Evolutionary conservation across 1,140 invertebrate species (phyloP), one percentile per base, ranked within the genome.

Genomic region (Pomacea maculata): DNA sequence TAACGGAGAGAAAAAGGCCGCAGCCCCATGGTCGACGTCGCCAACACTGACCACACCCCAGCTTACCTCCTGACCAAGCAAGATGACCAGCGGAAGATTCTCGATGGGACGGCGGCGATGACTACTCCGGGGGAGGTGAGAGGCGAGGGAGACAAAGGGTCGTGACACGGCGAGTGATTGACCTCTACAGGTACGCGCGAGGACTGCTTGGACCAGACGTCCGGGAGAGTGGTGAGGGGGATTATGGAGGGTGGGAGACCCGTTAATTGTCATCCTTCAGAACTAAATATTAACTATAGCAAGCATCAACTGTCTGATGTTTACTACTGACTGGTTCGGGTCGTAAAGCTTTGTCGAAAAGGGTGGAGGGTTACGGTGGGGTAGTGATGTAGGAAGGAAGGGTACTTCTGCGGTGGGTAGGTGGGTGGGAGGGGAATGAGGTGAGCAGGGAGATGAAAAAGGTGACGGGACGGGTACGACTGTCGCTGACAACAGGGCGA

Each of bases 241-340:
- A 19, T 5, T 12, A 52, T 15, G 21, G 17, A 45, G 14, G 52
- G 54, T n/a, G 34, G 64, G 63, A 57, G 71, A 61, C 57, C 57
- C 55, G 79, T 81, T 78, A 81, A 81, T 81, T 81, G 73, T 17
- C 52, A 81, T 81, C 80, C 80, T 81, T 67, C 72, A 81, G 80
- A 81, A 81, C 29, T 78, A 75, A 52, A 75, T 65, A 73, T 61
- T 78, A 75, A 75, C 70, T 75, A 78, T 81, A 81, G 78, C 78
- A 81, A 78, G 77, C n/a, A n/a, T n/a, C n/a, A n/a, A n/a, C n/a
- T n/a, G n/a, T n/a, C n/a, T n/a, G n/a, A n/a, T n/a, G n/a, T n/a
- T n/a, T n/a, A n/a, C n/a, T n/a, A n/a, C n/a, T n/a, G n/a, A n/a
- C n/a, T n/a, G n/a, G 21, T 2, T 70, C 2, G 11, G 6, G 10